Base-by-base conservation (phyloP, 2,797 vertebrate genomes). In the Poeciliopsis paucimaculata region DNA sequence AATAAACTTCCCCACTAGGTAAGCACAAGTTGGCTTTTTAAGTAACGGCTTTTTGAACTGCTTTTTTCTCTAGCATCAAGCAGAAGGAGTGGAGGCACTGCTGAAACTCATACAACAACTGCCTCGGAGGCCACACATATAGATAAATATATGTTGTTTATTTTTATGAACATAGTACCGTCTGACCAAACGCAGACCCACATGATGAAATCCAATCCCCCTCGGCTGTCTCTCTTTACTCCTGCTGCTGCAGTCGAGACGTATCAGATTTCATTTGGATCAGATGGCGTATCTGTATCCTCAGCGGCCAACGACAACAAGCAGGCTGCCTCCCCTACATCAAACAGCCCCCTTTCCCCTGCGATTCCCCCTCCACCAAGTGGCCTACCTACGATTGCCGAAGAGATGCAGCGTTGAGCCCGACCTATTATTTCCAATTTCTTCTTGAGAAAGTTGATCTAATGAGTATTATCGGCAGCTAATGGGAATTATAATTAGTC, bases 401-500 rank as follows among this genome's bases (percentile, higher is more conserved):
- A 85, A 86, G 89, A 90, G 91, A 92, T 87, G 89, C 87, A 76
- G 82, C 53, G 8, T 79, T 16, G 78, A 88, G 90, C 86, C 90
- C 20, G 60, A 80, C 77, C 90, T 89, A 93, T 95, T 94, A 95
- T 96, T 94, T 94, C 92, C 90, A 93, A 95, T 95, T 95, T 95
- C 94, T 96, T 93, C 92, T 85, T 89, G 89, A 95, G 94, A 96
- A 96, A 96, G 95, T 95, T 95, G 95, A 96, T 96, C 95, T 96
- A 96, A 96, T 96, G 95, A 95, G 95, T 92, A 94, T 96, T 96
- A 96, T 96, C 93, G 92, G 90, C 86, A 86, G 93, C 94, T 96
- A 96, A 96, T 96, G 94, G 94, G 94, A 96, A 96, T 95, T 95
- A 96, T 95, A 96, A 96, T 96, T 95, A 96, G 93, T 95, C 94